A percentile compares a stretch with the other conserved stretches of the same genome.
phyloP scores from a whole-genome alignment of 2,888 invertebrate genomes.

The Clostera curtula region DNA sequence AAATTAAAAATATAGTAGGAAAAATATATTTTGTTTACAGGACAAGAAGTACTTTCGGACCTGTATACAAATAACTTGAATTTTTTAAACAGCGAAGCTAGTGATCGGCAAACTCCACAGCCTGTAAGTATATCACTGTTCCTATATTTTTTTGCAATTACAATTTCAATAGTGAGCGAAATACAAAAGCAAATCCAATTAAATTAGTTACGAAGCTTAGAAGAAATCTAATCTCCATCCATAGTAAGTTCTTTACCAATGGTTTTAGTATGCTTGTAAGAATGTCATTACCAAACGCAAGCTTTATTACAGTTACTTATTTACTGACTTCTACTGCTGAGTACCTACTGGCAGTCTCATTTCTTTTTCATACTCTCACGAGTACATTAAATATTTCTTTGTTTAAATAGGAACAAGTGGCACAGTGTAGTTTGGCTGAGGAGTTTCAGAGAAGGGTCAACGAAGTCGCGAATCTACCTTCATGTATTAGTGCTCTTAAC shows the following conservation, averaged over 20 bases:
- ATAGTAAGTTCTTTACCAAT: no score
- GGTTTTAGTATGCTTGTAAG: no score
- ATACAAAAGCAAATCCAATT: no score
- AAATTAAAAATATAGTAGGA: not conserved
- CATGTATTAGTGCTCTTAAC: conserved; percentile 45
- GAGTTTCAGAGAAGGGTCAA: conserved; percentile 66
- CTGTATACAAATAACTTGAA: conserved; percentile 51
- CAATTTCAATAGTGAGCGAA: no score
- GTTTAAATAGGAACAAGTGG: conserved; percentile 39
- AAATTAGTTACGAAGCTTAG: no score
- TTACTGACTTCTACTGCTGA: not conserved
- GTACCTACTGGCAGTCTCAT: not conserved
- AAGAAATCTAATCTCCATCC: no score
- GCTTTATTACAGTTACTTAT: not conserved
- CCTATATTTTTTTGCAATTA: no score
- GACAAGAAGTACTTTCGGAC: conserved; percentile 69
- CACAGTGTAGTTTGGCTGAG: conserved; percentile 58
- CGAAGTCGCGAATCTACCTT: conserved; percentile 57
- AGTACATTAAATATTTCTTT: conserved; percentile 1
- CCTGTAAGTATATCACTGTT: conserved; percentile 46
- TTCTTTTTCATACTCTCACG: not conserved
- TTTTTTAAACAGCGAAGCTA: conserved; percentile 59
- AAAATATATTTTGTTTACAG: conserved; percentile 37
- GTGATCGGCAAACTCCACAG: conserved; percentile 70
- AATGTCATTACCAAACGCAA: no score